Evolutionary conservation across 2,797 vertebrate species (phyloP).

Genomic region (Myotis vivesi): DNA sequence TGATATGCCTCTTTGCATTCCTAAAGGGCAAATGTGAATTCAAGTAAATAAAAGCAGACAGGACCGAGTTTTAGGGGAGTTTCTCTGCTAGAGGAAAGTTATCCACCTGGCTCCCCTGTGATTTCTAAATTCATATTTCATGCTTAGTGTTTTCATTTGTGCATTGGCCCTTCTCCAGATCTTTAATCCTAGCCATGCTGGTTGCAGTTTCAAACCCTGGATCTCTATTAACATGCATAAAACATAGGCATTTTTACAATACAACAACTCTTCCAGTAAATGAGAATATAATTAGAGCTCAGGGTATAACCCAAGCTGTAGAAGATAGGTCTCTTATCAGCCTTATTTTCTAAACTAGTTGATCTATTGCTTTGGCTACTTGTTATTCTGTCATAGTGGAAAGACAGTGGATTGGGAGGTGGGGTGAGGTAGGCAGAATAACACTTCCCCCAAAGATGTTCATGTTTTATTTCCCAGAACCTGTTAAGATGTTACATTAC

Average conservation of each 20-base stretch:
- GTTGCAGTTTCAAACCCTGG: not conserved
- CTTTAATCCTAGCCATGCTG: no score
- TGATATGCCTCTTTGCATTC: no score
- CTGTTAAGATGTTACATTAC: not conserved
- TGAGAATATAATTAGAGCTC: not conserved
- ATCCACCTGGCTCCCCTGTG: no score
- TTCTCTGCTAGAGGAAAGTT: no score
- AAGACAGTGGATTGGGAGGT: not conserved
- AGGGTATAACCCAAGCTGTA: not conserved
- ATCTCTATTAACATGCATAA: not conserved
- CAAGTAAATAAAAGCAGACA: no score
- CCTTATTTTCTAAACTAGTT: not conserved
- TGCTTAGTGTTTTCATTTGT: no score
- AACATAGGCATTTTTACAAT: not conserved
- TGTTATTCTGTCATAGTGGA: not conserved
- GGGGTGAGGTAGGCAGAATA: not conserved
- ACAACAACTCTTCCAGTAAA: not conserved
- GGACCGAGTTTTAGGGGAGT: no score
- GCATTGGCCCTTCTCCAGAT: no score
- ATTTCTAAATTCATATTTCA: no score
- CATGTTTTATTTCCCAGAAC: not conserved
- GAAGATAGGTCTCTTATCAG: not conserved
- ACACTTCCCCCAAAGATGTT: not conserved
- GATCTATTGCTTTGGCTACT: not conserved
- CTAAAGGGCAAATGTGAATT: no score